Base-by-base conservation (phyloP, 2,888 invertebrate species). In the Eudemis profundana region DNA sequence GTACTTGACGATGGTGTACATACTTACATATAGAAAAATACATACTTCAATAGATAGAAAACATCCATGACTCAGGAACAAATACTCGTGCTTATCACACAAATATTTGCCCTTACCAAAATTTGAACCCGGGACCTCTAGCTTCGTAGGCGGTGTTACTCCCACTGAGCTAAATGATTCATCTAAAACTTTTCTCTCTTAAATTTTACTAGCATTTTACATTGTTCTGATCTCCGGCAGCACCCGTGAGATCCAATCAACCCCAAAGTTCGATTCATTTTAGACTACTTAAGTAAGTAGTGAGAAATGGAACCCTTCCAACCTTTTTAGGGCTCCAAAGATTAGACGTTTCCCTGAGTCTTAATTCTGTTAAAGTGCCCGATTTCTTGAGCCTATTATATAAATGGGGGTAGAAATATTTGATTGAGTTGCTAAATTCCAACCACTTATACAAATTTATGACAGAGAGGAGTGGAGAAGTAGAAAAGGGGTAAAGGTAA, bases 231-330 rank as follows among this genome's bases (percentile, higher is more conserved):
- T 8, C 17, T 4, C 2, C 29, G 7, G n/a, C 56, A 44, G 19
- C 42, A 3, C 46, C n/a, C 44, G 44, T 65, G 46, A 50, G 14
- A 53, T 46, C 50, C 64, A 65, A 59, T 59, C 38, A 53, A 42
- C 33, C 29, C 17, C 33, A 15, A 57, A 57, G 47, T 46, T 53
- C 60, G 21, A 60, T 60, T 60, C 38, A 53, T 65, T 59, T 65
- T 50, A 19, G 57, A 64, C 57, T 59, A 59, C 50, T 64, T 64
- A 59, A 59, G 46, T 47, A 53, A 53, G 23, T 64, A 64, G 38
- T 59, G 46, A 46, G 59, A 63, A 63, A 50, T 46, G 27, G 51
- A 53, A 53, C 64, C 64, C 57, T 64, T 51, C 19, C 44, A 38
- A 59, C 57, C 64, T 64, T 64, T 64, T 50, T 51, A 19, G 50